Conservation (phyloP, 53 echinoderm and acorn worm genomes). For the Pentamera pediparva region DNA sequence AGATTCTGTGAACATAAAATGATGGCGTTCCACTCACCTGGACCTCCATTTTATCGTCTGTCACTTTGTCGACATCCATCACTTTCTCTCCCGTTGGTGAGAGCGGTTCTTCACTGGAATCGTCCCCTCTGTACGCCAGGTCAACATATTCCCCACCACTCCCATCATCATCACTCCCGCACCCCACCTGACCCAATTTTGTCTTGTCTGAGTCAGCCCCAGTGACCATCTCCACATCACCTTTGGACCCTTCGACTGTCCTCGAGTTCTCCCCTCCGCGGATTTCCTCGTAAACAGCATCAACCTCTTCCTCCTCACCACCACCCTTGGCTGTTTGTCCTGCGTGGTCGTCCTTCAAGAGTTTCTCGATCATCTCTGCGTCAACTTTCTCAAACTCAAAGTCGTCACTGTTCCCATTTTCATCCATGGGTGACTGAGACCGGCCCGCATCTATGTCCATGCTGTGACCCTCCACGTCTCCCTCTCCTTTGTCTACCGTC, state of each 20-base stretch:
- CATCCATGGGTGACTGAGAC: neutral
- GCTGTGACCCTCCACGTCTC: neutral
- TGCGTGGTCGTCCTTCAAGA: neutral
- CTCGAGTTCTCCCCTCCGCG: neutral
- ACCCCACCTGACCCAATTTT: neutral
- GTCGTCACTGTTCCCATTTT: neutral
- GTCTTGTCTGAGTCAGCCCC: neutral
- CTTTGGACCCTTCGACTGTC: neutral
- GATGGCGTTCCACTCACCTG: neutral
- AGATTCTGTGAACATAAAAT: neutral
- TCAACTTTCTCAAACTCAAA: conserved; percentile 19
- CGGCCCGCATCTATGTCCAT: neutral
- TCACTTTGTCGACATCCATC: conserved; percentile 5
- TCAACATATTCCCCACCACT: neutral
- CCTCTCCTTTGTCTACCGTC: neutral
- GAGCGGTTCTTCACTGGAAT: neutral
- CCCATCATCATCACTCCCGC: neutral
- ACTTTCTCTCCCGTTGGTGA: neutral
- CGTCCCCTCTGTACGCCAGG: neutral
- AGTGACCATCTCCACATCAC: neutral
- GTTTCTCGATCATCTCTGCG: neutral
- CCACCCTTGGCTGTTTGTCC: neutral
- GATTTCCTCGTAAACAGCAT: neutral
- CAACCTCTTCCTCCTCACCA: neutral
- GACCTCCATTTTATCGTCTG: neutral